Percentiles rank a stretch among this genome's conserved stretches.
phyloP scores from a whole-genome alignment of 2,113 vertebrate species.

The Oostethus manadensis region DNA sequence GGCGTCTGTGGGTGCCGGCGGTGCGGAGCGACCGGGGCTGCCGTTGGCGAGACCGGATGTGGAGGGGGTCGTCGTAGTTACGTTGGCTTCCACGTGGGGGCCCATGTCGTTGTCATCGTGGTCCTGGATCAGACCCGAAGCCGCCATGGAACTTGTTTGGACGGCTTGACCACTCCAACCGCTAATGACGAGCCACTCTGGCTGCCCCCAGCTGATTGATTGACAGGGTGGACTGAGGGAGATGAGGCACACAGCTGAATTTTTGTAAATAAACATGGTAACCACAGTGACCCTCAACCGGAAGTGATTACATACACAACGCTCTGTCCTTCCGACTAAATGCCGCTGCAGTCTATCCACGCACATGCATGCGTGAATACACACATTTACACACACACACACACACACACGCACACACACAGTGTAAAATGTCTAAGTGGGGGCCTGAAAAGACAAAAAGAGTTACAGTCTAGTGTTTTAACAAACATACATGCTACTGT shows the following conservation, averaged over 20 bases:
- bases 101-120: neutral
- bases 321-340: no score
- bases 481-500: no score
- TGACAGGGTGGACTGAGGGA: neutral
- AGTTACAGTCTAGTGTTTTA: no score
- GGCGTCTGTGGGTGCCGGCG: neutral
- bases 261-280: neutral
- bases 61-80: neutral
- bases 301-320: neutral
- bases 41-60: constrained; percentile 20
- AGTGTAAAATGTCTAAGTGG: neutral
- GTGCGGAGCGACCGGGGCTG: neutral
- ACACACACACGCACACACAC: no score
- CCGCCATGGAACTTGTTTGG: constrained; percentile 33
- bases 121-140: constrained; percentile 41
- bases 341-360: no score
- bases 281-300: no score
- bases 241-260: constrained; percentile 7
- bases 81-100: constrained; percentile 20
- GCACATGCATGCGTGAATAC: no score
- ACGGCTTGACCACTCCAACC: neutral
- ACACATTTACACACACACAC: no score
- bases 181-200: neutral
- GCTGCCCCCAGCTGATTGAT: neutral
- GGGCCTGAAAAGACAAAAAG: neutral